Conservation (phyloP, 1,140 invertebrate genomes). For the Lasioglossum baleicum region DNA sequence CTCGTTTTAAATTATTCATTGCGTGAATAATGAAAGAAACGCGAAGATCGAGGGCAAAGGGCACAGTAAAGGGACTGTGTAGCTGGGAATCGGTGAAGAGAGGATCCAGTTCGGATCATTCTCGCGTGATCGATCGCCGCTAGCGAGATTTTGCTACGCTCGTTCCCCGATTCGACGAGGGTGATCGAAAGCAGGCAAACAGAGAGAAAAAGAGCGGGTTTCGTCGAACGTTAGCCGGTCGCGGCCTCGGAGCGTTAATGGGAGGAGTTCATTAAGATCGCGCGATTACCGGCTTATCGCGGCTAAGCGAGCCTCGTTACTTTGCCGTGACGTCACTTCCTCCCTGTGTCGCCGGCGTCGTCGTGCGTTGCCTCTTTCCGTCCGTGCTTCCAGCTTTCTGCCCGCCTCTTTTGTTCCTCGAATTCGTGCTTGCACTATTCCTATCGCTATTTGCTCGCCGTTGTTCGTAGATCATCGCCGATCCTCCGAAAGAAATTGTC, state of each 20-base stretch:
- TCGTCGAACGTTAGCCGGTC: constrained; percentile 59
- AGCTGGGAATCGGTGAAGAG: too few species aligned
- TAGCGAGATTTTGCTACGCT: neutral
- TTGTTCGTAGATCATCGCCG: neutral
- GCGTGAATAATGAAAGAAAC: too few species aligned
- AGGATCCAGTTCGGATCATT: neutral
- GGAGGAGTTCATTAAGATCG: constrained; percentile 74
- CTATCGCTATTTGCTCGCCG: neutral
- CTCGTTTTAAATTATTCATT: too few species aligned
- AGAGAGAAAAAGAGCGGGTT: constrained; percentile 47
- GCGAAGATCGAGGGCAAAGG: too few species aligned
- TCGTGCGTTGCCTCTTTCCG: constrained; percentile 26
- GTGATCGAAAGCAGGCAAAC: constrained; percentile 27
- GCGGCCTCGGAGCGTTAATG: constrained; percentile 69
- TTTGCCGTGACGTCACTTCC: constrained; percentile 73
- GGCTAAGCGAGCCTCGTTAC: constrained; percentile 67
- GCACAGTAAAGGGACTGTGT: too few species aligned
- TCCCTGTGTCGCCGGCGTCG: constrained; percentile 55
- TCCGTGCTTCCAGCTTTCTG: constrained; percentile 38
- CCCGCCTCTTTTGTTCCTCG: constrained; percentile 43
- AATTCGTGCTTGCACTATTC: constrained; percentile 31
- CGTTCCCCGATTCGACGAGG: constrained; percentile 11
- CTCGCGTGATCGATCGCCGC: constrained; percentile 4
- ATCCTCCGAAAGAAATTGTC: too few species aligned
- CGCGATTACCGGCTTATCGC: constrained; percentile 70